phyloP scores from a whole-genome alignment of 2,888 invertebrate genomes.

The Hypolimnas misippus region DNA sequence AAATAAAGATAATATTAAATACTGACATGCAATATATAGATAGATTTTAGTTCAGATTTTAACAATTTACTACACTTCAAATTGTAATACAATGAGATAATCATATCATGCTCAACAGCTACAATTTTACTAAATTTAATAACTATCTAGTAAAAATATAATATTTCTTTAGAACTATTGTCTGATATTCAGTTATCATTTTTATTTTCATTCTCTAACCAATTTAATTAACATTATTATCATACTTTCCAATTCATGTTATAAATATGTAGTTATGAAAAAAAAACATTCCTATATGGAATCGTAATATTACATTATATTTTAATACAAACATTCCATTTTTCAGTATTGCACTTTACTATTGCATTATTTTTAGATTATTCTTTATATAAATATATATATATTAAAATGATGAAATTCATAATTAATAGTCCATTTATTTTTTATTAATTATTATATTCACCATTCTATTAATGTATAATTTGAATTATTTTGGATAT shows the following conservation, averaged over 20 bases:
- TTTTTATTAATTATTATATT: background rate
- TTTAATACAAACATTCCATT: slow-evolving; percentile 41
- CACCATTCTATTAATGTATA: background rate
- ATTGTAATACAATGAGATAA: no score
- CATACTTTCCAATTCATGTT: slow-evolving; percentile 6
- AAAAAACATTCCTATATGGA: slow-evolving; percentile 39
- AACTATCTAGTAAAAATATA: background rate
- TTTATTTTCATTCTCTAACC: background rate
- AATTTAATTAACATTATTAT: background rate
- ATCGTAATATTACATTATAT: slow-evolving; percentile 29
- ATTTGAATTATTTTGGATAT: background rate
- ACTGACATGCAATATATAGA: background rate
- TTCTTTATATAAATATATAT: slow-evolving; percentile 13
- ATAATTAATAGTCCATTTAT: slow-evolving; percentile 7
- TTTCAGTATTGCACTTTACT: slow-evolving; percentile 38
- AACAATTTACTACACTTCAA: no score
- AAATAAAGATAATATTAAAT: background rate
- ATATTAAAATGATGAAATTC: slow-evolving; percentile 10
- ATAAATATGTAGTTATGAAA: slow-evolving; percentile 12
- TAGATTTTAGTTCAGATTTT: no score
- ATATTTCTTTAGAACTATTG: background rate
- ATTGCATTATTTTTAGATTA: slow-evolving; percentile 29
- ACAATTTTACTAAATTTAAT: background rate
- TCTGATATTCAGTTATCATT: background rate
- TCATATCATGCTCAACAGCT: no score